phyloP scores from a whole-genome alignment of 2,888 invertebrate species.

The Ecdyonurus torrentis region DNA sequence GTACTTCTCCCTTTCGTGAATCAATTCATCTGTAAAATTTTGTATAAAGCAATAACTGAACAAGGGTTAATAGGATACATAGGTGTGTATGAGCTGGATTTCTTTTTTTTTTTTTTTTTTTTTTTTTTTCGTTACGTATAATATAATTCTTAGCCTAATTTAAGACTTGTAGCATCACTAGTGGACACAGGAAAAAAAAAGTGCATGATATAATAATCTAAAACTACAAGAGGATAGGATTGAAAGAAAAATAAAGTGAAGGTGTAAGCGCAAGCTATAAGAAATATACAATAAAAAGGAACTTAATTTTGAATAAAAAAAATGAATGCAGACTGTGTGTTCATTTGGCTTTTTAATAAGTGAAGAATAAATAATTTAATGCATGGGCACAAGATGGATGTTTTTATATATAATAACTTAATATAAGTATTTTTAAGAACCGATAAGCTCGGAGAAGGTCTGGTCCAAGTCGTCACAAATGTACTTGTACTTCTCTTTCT shows the following conservation, averaged over 20 bases:
- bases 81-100: not conserved
- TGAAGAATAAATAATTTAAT: not conserved
- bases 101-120: not conserved
- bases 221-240: not conserved
- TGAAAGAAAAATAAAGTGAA: not conserved
- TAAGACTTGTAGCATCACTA: not conserved
- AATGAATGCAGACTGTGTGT: not conserved
- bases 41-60: not conserved
- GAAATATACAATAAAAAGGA: no score
- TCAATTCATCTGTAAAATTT: slow-evolving; percentile 58
- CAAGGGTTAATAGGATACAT: not conserved
- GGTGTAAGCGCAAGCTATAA: not conserved
- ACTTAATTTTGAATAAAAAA: not conserved
- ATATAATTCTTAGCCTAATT: no score
- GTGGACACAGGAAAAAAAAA: not conserved
- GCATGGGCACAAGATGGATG: not conserved
- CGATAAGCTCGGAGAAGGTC: slow-evolving; percentile 57
- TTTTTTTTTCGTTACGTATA: not conserved
- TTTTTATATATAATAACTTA: no score
- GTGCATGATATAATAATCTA: no score
- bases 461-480: slow-evolving; percentile 61
- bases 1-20: slow-evolving; percentile 89
- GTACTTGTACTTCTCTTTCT: slow-evolving; percentile 61
- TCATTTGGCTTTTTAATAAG: not conserved
- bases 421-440: slow-evolving; percentile 33